phyloP scores from a whole-genome alignment of 2,797 vertebrate species.

The Eulemur coronatus region DNA sequence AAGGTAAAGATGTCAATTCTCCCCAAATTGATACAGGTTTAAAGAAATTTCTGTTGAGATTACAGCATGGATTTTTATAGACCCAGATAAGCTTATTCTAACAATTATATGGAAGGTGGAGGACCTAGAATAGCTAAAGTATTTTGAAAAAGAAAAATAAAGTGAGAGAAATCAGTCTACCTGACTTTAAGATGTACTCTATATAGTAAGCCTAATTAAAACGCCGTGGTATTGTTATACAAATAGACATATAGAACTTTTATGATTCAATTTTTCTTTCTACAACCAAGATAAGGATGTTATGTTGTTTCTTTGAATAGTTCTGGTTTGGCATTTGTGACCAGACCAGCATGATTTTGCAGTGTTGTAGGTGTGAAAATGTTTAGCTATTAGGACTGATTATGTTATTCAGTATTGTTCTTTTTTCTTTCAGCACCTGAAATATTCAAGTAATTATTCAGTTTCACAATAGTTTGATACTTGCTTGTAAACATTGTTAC shows the following conservation, averaged over 20 bases:
- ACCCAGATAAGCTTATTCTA: neutral
- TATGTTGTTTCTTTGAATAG: slow-evolving; percentile 74
- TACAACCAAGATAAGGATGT: slow-evolving; percentile 72
- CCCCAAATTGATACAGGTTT: neutral
- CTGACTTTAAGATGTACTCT: neutral
- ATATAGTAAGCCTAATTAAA: neutral
- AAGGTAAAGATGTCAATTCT: neutral
- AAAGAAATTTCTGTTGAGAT: neutral
- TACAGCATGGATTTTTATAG: neutral
- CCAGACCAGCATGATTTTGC: slow-evolving; percentile 60
- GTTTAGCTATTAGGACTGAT: slow-evolving; percentile 72
- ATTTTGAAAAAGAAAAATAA: neutral
- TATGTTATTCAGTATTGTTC: slow-evolving; percentile 74
- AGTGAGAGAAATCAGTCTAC: neutral
- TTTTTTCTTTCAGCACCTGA: slow-evolving; percentile 74
- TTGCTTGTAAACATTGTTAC: neutral
- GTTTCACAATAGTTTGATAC: slow-evolving; percentile 25
- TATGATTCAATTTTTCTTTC: slow-evolving; percentile 77
- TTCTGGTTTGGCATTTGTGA: slow-evolving; percentile 73
- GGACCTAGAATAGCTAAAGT: neutral
- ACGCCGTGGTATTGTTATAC: neutral
- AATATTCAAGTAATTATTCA: slow-evolving; percentile 77
- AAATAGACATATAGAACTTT: slow-evolving; percentile 60
- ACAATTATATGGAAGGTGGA: neutral
- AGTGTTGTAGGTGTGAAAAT: slow-evolving; percentile 56